phyloP scores from a whole-genome alignment of 1,140 invertebrate species.

The Melitaea cinxia region DNA sequence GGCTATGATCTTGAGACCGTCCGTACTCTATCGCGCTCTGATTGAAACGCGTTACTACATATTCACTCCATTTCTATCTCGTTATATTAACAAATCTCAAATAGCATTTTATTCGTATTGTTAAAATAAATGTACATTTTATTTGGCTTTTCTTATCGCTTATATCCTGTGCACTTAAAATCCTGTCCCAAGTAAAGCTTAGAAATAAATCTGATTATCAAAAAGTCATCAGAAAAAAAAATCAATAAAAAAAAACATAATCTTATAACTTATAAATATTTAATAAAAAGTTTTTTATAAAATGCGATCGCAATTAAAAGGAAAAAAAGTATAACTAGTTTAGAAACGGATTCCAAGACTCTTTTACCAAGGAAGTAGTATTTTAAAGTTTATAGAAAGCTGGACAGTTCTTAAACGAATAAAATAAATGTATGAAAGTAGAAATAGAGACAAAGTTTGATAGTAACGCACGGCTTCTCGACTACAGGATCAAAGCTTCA shows the following conservation, averaged over 20 bases:
- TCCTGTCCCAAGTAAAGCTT: no score
- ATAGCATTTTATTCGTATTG: slow-evolving; percentile 1
- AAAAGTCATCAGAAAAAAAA: no score
- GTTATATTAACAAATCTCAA: slow-evolving; percentile 24
- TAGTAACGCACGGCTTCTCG: slow-evolving; percentile 37
- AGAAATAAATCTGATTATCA: no score
- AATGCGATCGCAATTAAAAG: slow-evolving; percentile 30
- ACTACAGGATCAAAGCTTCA: slow-evolving; percentile 41
- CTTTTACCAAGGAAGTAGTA: slow-evolving; percentile 39
- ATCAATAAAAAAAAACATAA: no score
- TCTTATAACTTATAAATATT: no score
- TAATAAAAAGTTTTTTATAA: slow-evolving; percentile 1
- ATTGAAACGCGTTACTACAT: slow-evolving; percentile 66
- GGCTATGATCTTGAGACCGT: slow-evolving; percentile 62
- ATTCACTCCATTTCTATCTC: slow-evolving; percentile 31
- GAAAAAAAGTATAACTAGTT: slow-evolving; percentile 36
- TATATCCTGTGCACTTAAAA: no score
- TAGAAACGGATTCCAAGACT: slow-evolving; percentile 36
- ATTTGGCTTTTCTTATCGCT: neutral
- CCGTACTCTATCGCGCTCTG: slow-evolving; percentile 56
- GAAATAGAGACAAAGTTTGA: slow-evolving; percentile 40
- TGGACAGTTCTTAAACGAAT: slow-evolving; percentile 39
- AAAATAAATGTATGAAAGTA: slow-evolving; percentile 39
- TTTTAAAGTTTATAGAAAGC: slow-evolving; percentile 41
- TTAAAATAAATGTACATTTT: neutral